Evolutionary conservation across 2,797 vertebrate species (phyloP), one percentile per base, ranked within the genome.

Genomic region (Gallinago solitaria): DNA sequence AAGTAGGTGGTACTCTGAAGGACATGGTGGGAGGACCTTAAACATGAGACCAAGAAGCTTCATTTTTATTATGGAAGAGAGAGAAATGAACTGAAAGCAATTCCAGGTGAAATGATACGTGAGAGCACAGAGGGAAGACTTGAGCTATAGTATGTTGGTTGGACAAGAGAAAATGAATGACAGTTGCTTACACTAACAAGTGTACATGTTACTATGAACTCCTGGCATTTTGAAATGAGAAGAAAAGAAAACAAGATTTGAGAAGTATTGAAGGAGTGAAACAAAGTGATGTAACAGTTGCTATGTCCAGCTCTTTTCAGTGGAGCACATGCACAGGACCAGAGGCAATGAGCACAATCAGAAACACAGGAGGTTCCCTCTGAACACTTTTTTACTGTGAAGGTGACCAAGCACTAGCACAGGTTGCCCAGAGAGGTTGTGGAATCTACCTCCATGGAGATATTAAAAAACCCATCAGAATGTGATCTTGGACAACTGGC

Each of bases 391-490:
- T 77, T 65, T 41, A 11, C 16, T 75, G 7, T 27, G 41, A 35
- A 19, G 16, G 16, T 61, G 59, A 53, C 27, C 12, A 21, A 12
- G n/a, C 6, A 3, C 28, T 63, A 33, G 25, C 25, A 21, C 12
- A 80, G 56, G 19, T 61, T 69, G 33, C 20, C 45, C 45, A 47
- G 21, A 5, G 63, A 47, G 9, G 3, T 13, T 33, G 23, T 35
- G 28, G 37, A 73, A 32, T 53, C 18, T 67, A 9, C 25, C 3
- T 57, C 35, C 2, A 1, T 65, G 73, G 37, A 61, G 64, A 54
- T 63, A 45, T 0, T 53, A 16, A 86, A 88, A 56, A 1, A 0
- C 0, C 45, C 21, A 1, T 32, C 47, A 37, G 19, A 67, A 37
- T 0, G 0, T 1, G 0, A 2, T 69, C 24, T 53, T 48, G 56